Base-by-base conservation (phyloP, 2,888 invertebrate species). In the Ophraella communa region DNA sequence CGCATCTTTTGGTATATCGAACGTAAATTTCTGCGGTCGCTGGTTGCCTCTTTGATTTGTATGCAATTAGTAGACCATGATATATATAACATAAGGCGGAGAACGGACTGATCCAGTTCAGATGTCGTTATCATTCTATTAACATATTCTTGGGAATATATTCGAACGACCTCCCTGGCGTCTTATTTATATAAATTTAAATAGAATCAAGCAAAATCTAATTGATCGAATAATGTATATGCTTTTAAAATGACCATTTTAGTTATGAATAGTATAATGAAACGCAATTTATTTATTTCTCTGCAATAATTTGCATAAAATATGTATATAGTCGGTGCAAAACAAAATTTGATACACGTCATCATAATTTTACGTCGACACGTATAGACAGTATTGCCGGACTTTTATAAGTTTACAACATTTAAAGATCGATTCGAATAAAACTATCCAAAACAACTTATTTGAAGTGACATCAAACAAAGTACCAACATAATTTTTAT, bases 31-130 rank as follows among this genome's bases (percentile, higher is more conserved):
- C 69, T 60, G 69, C 69, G 69, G 69, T 30, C 58, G 64, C 69
- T 69, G n/a, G n/a, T 64, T 66, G 56, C 55, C 68, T 62, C 75
- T 73, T 76, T 76, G 76, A 76, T 76, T 76, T 76, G 76, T 76
- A 75, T 76, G 76, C 75, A 78, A 78, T 78, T 78, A 78, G 78
- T 75, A 59, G 58, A 33, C 21, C 35, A 39, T 35, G 49, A 51
- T 59, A 51, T 59, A 59, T 51, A 51, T 23, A 47, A 21, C 21
- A 47, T n/a, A 23, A 21, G 47, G 47, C n/a, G 47, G 30, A 30
- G n/a, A 47, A 23, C 23, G 47, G 47, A 47, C 17, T 14, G 47
- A 23, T n/a, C 21, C 20, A 21, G 47, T 23, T 21, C 47, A 21
- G 47, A 21, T 47, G 47, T 23, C 47, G 47, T 47, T 47, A 23